Evolutionary conservation across 2,888 invertebrate genomes (phyloP), one percentile per base, ranked within the genome.

Genomic region (Drosophila prostipennis): DNA sequence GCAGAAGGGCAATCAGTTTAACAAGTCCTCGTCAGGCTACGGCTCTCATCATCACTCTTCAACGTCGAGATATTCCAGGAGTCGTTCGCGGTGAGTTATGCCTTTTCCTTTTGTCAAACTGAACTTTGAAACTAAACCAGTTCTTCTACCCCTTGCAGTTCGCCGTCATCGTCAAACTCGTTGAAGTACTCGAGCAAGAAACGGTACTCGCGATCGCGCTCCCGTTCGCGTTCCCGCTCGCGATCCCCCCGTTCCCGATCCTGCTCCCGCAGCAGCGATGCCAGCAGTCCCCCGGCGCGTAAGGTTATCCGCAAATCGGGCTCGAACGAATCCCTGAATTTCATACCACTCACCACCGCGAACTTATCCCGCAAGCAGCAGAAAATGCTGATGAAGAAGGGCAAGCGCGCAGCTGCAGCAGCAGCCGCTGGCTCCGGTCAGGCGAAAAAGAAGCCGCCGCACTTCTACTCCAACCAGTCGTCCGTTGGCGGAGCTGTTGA

Each of bases 401-500:
- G 86, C 55, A 89, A 89, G 76, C 69, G 82, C 6, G 83, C 80
- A 8, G 76, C 68, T 19, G 78, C 74, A 16, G 60, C 73, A 36
- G 74, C 72, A 64, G 83, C 68, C 10, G 53, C 63, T 5, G 59
- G 32, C 7, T 54, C 59, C 29, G 49, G 40, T 11, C 65, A 65
- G 45, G 37, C 45, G 14, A 95, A 95, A 85, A 93, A 93, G 87
- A 92, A 93, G 84, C 77, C 78, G 11, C 85, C 80, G n/a, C 93
- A 93, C 80, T 95, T 95, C 90, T 95, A 95, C 91, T 78, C 86
- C 5, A 55, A 77, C 36, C 81, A 81, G 65, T 93, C 94, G 72
- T 95, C 96, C 91, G 92, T 94, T 90, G 94, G 93, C 75, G 93
- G 95, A 79, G 94, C 94, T 89, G 93, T 95, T 79, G 95, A 95